Evolutionary conservation across 1,140 invertebrate species (phyloP).

Genomic region (Nasonia longicornis): DNA sequence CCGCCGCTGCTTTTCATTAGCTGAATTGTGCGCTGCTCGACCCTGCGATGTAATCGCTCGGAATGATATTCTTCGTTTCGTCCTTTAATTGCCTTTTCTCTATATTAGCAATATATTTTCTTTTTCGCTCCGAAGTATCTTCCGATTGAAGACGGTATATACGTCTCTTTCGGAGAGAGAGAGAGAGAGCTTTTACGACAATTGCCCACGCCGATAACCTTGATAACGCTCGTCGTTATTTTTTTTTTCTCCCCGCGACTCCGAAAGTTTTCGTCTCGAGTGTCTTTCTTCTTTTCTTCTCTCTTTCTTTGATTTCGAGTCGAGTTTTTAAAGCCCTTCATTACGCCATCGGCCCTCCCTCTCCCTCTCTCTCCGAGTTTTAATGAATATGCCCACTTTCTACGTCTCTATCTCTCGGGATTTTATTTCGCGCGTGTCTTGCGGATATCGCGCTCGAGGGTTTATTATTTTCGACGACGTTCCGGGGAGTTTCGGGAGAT

Average conservation of each 20-base stretch:
- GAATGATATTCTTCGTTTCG: background rate
- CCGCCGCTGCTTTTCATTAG: constrained; percentile 14
- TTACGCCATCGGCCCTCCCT: background rate
- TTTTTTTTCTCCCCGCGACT: background rate
- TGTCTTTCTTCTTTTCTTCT: background rate
- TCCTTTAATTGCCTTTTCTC: background rate
- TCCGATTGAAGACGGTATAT: background rate
- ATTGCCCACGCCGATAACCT: background rate
- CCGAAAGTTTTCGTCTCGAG: background rate
- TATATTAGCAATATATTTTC: background rate
- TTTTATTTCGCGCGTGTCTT: background rate
- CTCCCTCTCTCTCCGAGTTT: background rate
- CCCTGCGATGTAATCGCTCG: background rate
- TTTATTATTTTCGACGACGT: background rate
- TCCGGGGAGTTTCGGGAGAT: background rate
- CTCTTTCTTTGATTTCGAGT: background rate
- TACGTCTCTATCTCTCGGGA: background rate
- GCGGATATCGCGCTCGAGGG: background rate
- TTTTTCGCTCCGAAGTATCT: background rate
- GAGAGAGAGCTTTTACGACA: background rate
- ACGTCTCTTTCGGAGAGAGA: background rate
- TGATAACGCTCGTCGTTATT: background rate
- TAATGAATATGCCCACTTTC: background rate
- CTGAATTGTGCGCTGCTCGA: background rate
- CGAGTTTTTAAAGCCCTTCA: background rate